These are phyloP conservation scores for Hylia prasina DNA, from an alignment of 2,113 vertebrate species.

Conservation along the genomic window DNA sequence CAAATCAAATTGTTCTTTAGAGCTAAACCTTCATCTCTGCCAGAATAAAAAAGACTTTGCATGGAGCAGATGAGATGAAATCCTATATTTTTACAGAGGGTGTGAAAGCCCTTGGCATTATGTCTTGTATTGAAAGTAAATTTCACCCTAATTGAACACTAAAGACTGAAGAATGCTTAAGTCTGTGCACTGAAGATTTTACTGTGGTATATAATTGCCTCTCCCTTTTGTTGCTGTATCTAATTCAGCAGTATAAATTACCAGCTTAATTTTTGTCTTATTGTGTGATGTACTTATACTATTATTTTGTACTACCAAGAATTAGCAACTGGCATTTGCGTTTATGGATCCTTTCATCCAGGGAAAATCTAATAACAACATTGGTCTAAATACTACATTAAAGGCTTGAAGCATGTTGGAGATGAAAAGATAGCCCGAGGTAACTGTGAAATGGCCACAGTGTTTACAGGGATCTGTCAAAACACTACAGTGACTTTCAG, in stretches of 20 bases:
- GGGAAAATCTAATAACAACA: conserved; percentile 49
- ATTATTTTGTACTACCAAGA: conserved; percentile 45
- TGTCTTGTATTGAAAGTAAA: conserved; percentile 45
- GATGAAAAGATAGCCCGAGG: conserved; percentile 29
- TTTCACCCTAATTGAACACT: conserved; percentile 53
- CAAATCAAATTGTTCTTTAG: conserved; percentile 47
- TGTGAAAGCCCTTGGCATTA: conserved; percentile 15
- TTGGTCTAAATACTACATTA: conserved; percentile 30
- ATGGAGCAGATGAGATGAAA: conserved; percentile 28
- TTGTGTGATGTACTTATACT: conserved; percentile 44
- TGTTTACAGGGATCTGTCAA: conserved; percentile 5
- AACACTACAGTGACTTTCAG: not conserved
- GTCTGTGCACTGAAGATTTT: conserved; percentile 21
- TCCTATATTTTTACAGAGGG: not conserved
- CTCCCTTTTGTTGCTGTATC: conserved; percentile 37
- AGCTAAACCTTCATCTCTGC: conserved; percentile 37
- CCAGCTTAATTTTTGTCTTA: conserved; percentile 52
- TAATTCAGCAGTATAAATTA: conserved; percentile 58
- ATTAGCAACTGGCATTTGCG: conserved; percentile 46
- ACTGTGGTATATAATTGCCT: conserved; percentile 39
- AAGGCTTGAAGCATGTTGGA: not conserved
- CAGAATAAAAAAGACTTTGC: conserved; percentile 19
- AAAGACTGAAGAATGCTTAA: conserved; percentile 50
- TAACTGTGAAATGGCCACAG: not conserved
- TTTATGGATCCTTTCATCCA: conserved; percentile 45